Evolutionary conservation across 30 jellyfish, hydroid and myxozoan species (phyloP).

Genomic region (Aurelia sp.): DNA sequence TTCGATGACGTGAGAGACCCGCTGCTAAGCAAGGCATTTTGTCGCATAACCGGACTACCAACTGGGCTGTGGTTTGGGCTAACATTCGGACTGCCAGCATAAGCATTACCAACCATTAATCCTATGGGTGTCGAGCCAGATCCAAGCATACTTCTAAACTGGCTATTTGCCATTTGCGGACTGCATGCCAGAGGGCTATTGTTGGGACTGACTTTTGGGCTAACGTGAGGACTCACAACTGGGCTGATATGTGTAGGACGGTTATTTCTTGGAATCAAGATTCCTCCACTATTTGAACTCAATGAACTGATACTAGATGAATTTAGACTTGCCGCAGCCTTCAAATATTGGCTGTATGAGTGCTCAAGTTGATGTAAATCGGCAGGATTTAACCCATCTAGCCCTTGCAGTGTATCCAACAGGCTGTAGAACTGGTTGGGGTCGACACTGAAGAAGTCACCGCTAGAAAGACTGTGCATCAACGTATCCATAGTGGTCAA

Average conservation of each 20-base stretch:
- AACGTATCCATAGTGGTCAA: slow-evolving; percentile 87
- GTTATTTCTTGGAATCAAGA: slow-evolving; percentile 10
- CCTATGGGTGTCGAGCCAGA: slow-evolving; percentile 32
- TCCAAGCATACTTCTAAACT: slow-evolving; percentile 1
- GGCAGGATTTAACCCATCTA: slow-evolving; percentile 84
- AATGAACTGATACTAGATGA: slow-evolving; percentile 51
- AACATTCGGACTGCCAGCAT: slow-evolving; percentile 12
- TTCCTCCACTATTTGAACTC: slow-evolving; percentile 48
- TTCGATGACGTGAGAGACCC: slow-evolving; percentile 44
- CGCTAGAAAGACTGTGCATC: slow-evolving; percentile 88
- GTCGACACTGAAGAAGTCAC: slow-evolving; percentile 77
- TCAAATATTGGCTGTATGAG: slow-evolving; percentile 82
- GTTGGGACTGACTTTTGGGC: slow-evolving; percentile 50
- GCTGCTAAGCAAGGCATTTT: slow-evolving; percentile 55
- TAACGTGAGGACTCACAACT: slow-evolving; percentile 15
- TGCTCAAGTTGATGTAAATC: slow-evolving; percentile 86
- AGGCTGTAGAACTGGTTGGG: slow-evolving; percentile 92
- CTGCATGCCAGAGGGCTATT: slow-evolving; percentile 32
- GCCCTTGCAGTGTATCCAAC: slow-evolving; percentile 85
- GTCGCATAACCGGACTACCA: slow-evolving; percentile 62
- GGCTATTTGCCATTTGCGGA: slow-evolving; percentile 24
- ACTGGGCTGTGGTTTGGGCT: slow-evolving; percentile 89
- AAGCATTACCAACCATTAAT: slow-evolving; percentile 15
- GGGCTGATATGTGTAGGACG: slow-evolving; percentile 41
- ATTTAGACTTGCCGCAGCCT: slow-evolving; percentile 72